Base-by-base conservation (phyloP, 2,797 vertebrate genomes). In the Micrastur ruficollis region DNA sequence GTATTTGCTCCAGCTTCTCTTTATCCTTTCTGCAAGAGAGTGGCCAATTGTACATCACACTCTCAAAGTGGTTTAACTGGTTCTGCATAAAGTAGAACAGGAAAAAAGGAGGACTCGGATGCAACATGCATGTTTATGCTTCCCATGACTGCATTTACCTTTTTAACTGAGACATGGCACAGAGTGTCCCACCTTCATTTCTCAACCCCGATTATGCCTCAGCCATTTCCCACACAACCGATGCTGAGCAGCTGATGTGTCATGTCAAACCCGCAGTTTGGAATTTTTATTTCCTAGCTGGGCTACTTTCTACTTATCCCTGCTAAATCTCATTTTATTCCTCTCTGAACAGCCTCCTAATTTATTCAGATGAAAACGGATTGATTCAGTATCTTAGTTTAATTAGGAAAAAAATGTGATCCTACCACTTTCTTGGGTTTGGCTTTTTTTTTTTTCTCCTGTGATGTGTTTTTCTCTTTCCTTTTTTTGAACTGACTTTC, bases 311-410 rank as follows among this genome's bases (percentile, higher is more conserved):
- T 93, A 92, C 90, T 97, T 97, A 96, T 96, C 94, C 97, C 83
- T 89, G 94, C 82, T 97, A 96, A 95, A 94, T 97, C 97, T 97
- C 96, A 94, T 96, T 97, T 98, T 94, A 97, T 96, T 97, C 97
- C 95, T 92, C 90, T 66, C 87, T 75, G 79, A 92, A 96, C 79
- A 94, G 95, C 75, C 93, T 94, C 98, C 93, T 97, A 97, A 98
- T 98, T 98, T 98, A 98, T 98, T 98, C 97, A 97, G 95, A 97
- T 93, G 87, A 97, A 97, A 97, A 96, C 10, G 94, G 96, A 98
- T 94, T 97, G 96, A 97, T 97, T 97, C 94, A 87, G 95, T 95
- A 95, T 97, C 96, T 96, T 90, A 93, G 93, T 97, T 97, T 94
- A 96, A 97, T 94, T 90, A 93, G 84, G 86, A 34, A 89, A 95